These are phyloP conservation scores for Orientallactaga sibirica DNA, from an alignment of 2,797 vertebrate genomes.

Conservation along the genomic window DNA sequence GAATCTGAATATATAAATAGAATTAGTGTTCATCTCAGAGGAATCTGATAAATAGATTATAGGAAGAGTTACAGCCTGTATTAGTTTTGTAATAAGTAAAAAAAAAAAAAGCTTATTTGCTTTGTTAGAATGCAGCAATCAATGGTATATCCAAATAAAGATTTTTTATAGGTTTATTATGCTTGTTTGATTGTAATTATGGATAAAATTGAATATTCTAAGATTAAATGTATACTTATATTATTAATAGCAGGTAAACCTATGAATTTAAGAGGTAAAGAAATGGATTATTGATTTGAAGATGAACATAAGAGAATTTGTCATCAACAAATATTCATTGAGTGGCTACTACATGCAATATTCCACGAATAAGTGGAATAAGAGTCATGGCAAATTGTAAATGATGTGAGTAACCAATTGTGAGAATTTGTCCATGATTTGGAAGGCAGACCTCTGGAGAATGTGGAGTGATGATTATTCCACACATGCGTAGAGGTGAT, in stretches of 20 bases:
- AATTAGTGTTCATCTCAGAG: background rate
- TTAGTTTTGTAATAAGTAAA: conserved; percentile 17
- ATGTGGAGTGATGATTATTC: too few relatives aligned
- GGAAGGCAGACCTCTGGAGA: background rate
- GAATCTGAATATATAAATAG: background rate
- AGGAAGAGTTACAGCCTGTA: background rate
- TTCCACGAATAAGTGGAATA: background rate
- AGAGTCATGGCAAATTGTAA: background rate
- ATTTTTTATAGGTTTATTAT: background rate
- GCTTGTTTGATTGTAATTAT: background rate
- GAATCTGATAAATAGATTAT: background rate
- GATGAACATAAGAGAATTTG: background rate
- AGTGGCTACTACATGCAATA: background rate
- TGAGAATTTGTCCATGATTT: background rate
- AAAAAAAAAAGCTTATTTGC: background rate
- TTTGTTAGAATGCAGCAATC: background rate
- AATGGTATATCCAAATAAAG: background rate
- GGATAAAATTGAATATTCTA: too few relatives aligned
- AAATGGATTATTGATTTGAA: background rate
- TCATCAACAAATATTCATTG: background rate
- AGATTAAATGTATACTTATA: too few relatives aligned
- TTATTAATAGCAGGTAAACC: too few relatives aligned
- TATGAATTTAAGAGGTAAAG: background rate
- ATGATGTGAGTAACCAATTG: background rate
- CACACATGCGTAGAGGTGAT: background rate